Percentiles rank a stretch among this genome's conserved stretches.
These are phyloP conservation scores for Clarias fuscus DNA, from an alignment of 2,797 vertebrate genomes.

Conservation along the genomic window DNA sequence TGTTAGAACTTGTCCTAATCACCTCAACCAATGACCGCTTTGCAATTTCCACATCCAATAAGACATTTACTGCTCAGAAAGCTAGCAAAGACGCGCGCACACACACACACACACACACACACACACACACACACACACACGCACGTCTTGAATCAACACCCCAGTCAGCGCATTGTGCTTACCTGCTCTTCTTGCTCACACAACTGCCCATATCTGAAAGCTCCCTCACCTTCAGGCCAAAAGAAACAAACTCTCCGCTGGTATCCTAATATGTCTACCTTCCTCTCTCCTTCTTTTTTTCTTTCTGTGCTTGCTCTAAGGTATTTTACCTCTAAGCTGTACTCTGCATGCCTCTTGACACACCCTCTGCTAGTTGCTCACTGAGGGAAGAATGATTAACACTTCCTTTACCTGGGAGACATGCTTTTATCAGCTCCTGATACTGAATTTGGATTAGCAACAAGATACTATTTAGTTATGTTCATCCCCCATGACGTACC, in stretches of 20 bases:
- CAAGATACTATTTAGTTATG: background rate
- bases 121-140: constrained; percentile 36
- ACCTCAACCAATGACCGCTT: constrained; percentile 40
- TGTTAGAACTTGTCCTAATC: constrained; percentile 73
- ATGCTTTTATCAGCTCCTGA: background rate
- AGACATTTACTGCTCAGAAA: constrained; percentile 31
- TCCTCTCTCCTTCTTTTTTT: constrained; percentile 53
- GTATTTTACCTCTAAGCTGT: constrained; percentile 77
- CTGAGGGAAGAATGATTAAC: constrained; percentile 41
- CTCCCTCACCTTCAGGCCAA: background rate
- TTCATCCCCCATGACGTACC: background rate
- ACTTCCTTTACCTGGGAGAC: constrained; percentile 10
- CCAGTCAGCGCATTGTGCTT: constrained; percentile 69
- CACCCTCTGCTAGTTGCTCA: constrained; percentile 36
- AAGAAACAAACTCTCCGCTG: constrained; percentile 2
- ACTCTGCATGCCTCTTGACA: constrained; percentile 67
- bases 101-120: no score
- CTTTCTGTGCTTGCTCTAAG: constrained; percentile 66
- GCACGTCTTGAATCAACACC: constrained; percentile 52
- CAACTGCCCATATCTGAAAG: constrained; percentile 84
- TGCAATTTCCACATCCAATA: constrained; percentile 43
- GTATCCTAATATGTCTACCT: constrained; percentile 47
- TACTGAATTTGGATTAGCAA: background rate
- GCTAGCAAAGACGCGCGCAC: constrained; percentile 52
- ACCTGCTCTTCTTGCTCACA: constrained; percentile 90